Percentiles rank a stretch among this genome's conserved stretches.
phyloP scores from a whole-genome alignment of 2,888 invertebrate species.

The Drosophila imparisetae region DNA sequence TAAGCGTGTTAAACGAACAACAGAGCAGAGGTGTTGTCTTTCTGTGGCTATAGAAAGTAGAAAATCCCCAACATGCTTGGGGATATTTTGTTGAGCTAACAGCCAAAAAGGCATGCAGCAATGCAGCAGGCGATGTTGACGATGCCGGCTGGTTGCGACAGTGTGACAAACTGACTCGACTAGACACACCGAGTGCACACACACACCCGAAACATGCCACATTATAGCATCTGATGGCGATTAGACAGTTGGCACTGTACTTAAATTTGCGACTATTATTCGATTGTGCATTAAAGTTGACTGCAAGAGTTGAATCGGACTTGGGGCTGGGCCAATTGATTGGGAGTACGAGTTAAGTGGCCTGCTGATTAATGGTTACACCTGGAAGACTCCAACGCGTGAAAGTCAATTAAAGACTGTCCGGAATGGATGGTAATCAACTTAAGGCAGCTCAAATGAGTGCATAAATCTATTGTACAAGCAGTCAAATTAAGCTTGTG shows the following conservation, averaged over 20 bases:
- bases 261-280: slow-evolving; percentile 49
- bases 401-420: not conserved
- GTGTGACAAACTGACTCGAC: slow-evolving; percentile 66
- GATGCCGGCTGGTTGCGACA: slow-evolving; percentile 22
- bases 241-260: slow-evolving; percentile 47
- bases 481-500: not conserved
- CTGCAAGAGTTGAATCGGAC: slow-evolving; percentile 1
- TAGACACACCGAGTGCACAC: slow-evolving; percentile 14
- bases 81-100: slow-evolving; percentile 69
- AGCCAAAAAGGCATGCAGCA: slow-evolving; percentile 56
- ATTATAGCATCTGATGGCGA: slow-evolving; percentile 72
- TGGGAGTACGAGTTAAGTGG: slow-evolving; percentile 44
- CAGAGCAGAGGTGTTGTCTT: slow-evolving; percentile 27
- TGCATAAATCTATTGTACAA: not conserved
- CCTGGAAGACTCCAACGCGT: not conserved
- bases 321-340: slow-evolving; percentile 46
- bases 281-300: not conserved
- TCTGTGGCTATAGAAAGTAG: slow-evolving; percentile 33
- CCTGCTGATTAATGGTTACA: slow-evolving; percentile 53
- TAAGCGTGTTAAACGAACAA: slow-evolving; percentile 4
- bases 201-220: slow-evolving; percentile 30
- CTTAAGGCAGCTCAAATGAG: not conserved
- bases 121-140: slow-evolving; percentile 49
- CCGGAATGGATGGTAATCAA: not conserved
- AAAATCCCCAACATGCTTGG: slow-evolving; percentile 61